A percentile compares a stretch with the other conserved stretches of the same genome.
phyloP scores from a whole-genome alignment of 2,888 invertebrate genomes.

The Drosophila eohydei region DNA sequence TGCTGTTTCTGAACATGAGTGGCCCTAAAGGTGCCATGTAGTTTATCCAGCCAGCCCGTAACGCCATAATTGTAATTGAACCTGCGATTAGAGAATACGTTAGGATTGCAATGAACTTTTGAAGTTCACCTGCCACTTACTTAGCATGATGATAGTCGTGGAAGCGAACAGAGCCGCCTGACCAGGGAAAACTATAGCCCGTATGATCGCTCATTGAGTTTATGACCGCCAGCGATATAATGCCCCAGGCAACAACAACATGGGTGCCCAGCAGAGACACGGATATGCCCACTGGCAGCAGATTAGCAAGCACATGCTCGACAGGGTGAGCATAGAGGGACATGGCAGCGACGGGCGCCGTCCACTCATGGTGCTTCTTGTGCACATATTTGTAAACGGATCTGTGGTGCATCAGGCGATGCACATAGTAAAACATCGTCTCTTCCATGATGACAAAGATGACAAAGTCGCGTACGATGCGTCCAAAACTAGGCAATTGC shows the following conservation, averaged over 20 bases:
- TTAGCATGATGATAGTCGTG: conserved; percentile 95
- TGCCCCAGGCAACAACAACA: conserved; percentile 90
- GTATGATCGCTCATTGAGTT: conserved; percentile 92
- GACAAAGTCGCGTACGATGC: conserved; percentile 87
- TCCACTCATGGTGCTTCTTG: conserved; percentile 95
- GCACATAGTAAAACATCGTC: conserved; percentile 92
- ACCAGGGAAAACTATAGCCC: conserved; percentile 92
- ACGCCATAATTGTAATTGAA: conserved; percentile 94
- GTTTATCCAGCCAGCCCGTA: conserved; percentile 91
- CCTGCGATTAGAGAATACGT: conserved; percentile 85
- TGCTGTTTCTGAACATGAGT: neutral
- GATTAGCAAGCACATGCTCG: conserved; percentile 90
- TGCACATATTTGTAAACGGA: conserved; percentile 91
- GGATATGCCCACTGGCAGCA: conserved; percentile 90
- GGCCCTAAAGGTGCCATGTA: neutral
- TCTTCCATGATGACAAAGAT: conserved; percentile 91
- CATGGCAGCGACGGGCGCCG: conserved; percentile 91
- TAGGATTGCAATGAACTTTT: neutral
- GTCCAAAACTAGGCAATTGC: conserved; percentile 90
- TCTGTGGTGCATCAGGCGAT: conserved; percentile 91
- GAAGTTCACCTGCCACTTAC: conserved; percentile 84
- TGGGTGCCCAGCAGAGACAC: conserved; percentile 89
- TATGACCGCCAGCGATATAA: conserved; percentile 90
- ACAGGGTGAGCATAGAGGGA: conserved; percentile 92
- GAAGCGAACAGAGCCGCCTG: conserved; percentile 91